Base-by-base conservation (phyloP, 2,888 invertebrate genomes). In the Andrena bicolor region DNA sequence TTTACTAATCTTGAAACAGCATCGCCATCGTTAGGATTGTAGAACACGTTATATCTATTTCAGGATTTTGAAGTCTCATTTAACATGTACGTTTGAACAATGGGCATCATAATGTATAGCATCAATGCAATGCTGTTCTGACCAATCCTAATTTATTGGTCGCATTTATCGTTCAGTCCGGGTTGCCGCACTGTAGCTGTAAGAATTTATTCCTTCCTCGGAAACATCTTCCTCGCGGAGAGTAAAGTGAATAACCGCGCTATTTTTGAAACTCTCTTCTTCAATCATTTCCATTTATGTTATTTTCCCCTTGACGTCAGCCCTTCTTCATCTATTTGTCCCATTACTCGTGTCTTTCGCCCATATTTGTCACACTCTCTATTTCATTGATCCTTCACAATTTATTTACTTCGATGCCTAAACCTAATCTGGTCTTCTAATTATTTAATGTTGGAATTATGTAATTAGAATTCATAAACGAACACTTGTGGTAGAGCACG, bases 131-230 rank as follows among this genome's bases (percentile, higher is more conserved):
- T 96, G 56, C 94, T 95, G 91, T 93, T 95, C 80, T 91, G 96
- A 56, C 96, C 96, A 0, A 95, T 96, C 58, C 96, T 96, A 8
- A 96, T 96, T 51, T 96, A 96, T 90, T 95, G 96, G 10, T 96
- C 96, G 2, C 95, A 96, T 10, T 93, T 96, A 92, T 96, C 96
- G 2, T 96, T 96, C 88, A 95, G 96, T 93, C 95, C 96, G 93
- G 75, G 77, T 90, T 88, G 88, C 89, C 88, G 82, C 85, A 69
- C 72, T 68, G 66, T 72, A 71, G 70, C 84, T 75, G 35, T 80
- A 77, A 79, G 76, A 80, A 86, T 86, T 80, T 64, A 68, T 58
- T 20, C 53, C 20, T 53, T 53, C 7, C 49, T 66, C 68, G 71
- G 76, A 76, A 80, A 79, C 76, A 69, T 51, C 53, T 60, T 61